Conservation (phyloP, 2,113 vertebrate genomes). For the Centropus unirufus region DNA sequence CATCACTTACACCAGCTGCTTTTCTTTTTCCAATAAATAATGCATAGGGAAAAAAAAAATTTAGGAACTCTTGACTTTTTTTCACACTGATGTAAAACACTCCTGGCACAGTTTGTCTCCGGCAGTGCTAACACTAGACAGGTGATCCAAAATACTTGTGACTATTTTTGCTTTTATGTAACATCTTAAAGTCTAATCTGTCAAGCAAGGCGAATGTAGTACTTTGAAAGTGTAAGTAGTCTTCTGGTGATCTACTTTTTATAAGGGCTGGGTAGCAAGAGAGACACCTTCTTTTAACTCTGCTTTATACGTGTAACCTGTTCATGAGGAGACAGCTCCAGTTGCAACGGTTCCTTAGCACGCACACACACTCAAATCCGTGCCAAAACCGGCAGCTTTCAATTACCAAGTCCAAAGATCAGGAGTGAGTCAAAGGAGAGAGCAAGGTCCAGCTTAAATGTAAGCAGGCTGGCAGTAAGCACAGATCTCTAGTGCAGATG, state of each 20-base stretch:
- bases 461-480: slow-evolving; percentile 26
- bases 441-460: slow-evolving; percentile 74
- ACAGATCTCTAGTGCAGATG: background rate
- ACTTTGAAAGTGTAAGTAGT: slow-evolving; percentile 38
- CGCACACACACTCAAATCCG: background rate
- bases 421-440: slow-evolving; percentile 62
- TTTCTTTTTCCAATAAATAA: slow-evolving; percentile 56
- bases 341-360: slow-evolving; percentile 59
- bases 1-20: background rate
- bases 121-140: background rate
- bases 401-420: slow-evolving; percentile 82
- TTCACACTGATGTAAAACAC: slow-evolving; percentile 39
- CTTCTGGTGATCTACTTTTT: slow-evolving; percentile 47
- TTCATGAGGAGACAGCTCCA: slow-evolving; percentile 42
- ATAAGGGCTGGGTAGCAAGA: background rate
- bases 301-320: background rate
- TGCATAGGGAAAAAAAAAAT: background rate
- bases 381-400: slow-evolving; percentile 58
- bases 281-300: slow-evolving; percentile 2
- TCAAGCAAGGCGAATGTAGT: slow-evolving; percentile 30
- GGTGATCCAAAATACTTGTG: slow-evolving; percentile 57
- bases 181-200: slow-evolving; percentile 36
- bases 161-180: slow-evolving; percentile 60
- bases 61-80: slow-evolving; percentile 21
- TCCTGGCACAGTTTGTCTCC: slow-evolving; percentile 29